Evolutionary conservation across 2,888 invertebrate genomes (phyloP).

Genomic region (Dorcus parallelipipedus): DNA sequence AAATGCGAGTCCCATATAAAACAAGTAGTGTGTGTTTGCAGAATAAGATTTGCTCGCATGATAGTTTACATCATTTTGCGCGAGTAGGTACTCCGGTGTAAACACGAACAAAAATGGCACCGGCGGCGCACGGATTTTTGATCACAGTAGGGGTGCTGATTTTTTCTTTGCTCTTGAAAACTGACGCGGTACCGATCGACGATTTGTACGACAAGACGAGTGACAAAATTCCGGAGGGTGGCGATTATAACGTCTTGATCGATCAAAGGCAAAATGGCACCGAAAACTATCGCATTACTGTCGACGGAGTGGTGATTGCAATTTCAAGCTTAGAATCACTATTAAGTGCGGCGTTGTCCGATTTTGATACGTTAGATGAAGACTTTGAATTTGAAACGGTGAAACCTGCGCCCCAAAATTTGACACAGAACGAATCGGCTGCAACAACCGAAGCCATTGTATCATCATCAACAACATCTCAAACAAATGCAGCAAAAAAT

Average conservation of each 20-base stretch:
- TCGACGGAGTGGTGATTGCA: conserved; percentile 67
- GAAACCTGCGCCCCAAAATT: conserved; percentile 3
- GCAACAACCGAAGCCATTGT: background rate
- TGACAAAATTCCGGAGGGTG: conserved; percentile 20
- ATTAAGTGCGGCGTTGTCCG: conserved; percentile 54
- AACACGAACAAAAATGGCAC: too few species aligned
- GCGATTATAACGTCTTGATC: conserved; percentile 45
- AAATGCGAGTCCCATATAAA: too few species aligned
- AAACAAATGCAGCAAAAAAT: background rate
- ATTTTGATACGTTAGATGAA: conserved; percentile 29
- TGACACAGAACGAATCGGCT: background rate
- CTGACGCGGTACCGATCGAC: too few species aligned
- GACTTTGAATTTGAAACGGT: conserved; percentile 20
- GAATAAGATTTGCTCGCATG: too few species aligned
- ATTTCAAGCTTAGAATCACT: conserved; percentile 62
- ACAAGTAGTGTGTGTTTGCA: too few species aligned
- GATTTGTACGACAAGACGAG: background rate
- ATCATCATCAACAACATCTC: background rate
- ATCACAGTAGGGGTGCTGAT: too few species aligned
- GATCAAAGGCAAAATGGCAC: conserved; percentile 78
- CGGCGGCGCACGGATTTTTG: too few species aligned
- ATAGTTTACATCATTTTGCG: too few species aligned
- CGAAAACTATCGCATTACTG: conserved; percentile 68
- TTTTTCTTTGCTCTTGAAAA: too few species aligned
- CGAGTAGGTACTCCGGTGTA: too few species aligned